phyloP scores from a whole-genome alignment of 2,797 vertebrate genomes.

The Phataginus tricuspis region DNA sequence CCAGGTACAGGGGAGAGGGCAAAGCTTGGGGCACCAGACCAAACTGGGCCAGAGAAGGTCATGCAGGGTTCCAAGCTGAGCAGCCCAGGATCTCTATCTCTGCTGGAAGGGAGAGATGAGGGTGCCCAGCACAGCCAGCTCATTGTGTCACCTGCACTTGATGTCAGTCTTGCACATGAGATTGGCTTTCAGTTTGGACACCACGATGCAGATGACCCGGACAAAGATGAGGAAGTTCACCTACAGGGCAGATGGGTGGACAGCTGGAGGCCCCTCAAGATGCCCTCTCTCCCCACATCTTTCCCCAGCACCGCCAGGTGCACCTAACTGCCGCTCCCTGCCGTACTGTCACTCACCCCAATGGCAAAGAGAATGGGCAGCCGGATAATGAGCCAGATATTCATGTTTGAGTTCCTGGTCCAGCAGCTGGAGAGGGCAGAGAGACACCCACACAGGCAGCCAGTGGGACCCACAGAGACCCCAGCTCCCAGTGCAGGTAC shows the following conservation, averaged over 20 bases:
- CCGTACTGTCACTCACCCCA: conserved; percentile 89
- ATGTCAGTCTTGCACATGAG: conserved; percentile 98
- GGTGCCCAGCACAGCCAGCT: background rate
- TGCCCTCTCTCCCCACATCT: background rate
- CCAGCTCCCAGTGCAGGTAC: background rate
- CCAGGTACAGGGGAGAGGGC: background rate
- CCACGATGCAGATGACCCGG: conserved; percentile 96
- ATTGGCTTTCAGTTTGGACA: conserved; percentile 97
- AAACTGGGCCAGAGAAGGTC: background rate
- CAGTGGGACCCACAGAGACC: background rate
- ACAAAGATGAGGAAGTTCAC: conserved; percentile 99
- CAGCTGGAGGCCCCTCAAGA: background rate
- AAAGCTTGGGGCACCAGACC: background rate
- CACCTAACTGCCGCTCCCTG: background rate
- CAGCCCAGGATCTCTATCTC: background rate
- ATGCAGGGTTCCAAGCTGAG: background rate
- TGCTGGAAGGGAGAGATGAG: background rate
- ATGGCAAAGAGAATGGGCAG: conserved; percentile 95
- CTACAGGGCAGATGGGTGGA: conserved; percentile 82
- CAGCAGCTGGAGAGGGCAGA: conserved; percentile 90
- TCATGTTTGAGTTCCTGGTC: conserved; percentile 97
- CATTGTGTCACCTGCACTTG: conserved; percentile 93
- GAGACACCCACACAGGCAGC: background rate
- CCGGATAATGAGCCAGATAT: conserved; percentile 98
- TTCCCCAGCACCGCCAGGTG: background rate